Percentiles rank a stretch among this genome's conserved stretches.
phyloP scores from a whole-genome alignment of 2,113 vertebrate species.

The Pachypanchax playfairii region DNA sequence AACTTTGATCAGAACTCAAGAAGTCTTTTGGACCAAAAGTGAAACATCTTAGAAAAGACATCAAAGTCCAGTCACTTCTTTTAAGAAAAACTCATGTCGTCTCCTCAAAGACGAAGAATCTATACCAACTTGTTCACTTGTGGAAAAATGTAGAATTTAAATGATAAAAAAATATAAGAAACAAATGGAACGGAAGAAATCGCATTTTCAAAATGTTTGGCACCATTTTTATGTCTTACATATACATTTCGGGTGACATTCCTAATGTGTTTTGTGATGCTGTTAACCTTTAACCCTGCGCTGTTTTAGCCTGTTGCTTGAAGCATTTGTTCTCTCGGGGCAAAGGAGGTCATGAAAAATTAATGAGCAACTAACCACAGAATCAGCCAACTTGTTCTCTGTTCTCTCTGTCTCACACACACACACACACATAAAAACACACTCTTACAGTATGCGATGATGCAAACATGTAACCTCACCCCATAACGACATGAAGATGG shows the following conservation, averaged over 20 bases:
- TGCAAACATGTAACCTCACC: constrained; percentile 79
- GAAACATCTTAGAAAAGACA: too few species aligned
- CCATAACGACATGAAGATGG: constrained; percentile 98
- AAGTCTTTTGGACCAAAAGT: too few species aligned
- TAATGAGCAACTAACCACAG: not conserved
- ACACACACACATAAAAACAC: not conserved
- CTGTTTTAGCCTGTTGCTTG: not conserved
- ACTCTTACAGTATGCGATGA: not conserved
- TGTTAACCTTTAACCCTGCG: not conserved
- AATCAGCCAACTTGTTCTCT: constrained; percentile 4
- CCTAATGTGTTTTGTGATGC: not conserved
- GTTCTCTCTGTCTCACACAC: not conserved
- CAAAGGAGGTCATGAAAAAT: not conserved
- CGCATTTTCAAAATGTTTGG: not conserved
- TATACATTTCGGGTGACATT: too few species aligned
- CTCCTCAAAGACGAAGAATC: too few species aligned
- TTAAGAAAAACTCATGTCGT: too few species aligned
- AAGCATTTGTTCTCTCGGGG: not conserved
- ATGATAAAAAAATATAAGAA: too few species aligned
- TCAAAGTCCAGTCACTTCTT: too few species aligned
- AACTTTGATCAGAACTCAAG: too few species aligned
- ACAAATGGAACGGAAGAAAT: too few species aligned
- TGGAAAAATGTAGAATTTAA: too few species aligned
- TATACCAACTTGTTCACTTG: too few species aligned
- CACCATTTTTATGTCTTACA: too few species aligned